Evolutionary conservation across 2,888 invertebrate genomes (phyloP).

Genomic region (Eurois occulta): DNA sequence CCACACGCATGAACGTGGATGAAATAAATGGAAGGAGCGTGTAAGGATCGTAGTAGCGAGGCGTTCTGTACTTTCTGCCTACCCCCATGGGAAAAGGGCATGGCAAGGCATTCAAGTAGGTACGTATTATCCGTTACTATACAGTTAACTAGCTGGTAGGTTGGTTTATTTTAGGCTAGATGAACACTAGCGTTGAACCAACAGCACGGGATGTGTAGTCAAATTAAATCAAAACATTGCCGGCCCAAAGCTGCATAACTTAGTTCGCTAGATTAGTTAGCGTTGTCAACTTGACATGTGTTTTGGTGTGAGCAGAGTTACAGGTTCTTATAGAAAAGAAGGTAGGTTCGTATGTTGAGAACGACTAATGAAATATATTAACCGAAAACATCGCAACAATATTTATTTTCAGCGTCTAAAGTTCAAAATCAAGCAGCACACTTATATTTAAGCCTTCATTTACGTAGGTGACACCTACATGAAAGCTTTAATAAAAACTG

Average conservation of each 20-base stretch:
- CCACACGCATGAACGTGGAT: no score
- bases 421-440: neutral
- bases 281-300: neutral
- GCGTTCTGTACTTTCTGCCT: neutral
- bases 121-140: neutral
- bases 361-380: neutral
- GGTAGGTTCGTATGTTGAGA: neutral
- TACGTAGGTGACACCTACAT: neutral
- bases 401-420: neutral
- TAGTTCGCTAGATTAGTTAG: constrained; percentile 9
- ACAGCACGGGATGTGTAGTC: constrained; percentile 30
- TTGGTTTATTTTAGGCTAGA: neutral
- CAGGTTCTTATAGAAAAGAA: neutral
- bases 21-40: no score
- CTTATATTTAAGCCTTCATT: neutral
- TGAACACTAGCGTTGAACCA: constrained; percentile 18
- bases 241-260: constrained; percentile 30
- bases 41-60: neutral
- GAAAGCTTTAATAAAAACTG: neutral
- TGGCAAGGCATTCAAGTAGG: neutral
- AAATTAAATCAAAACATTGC: constrained; percentile 50
- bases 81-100: neutral
- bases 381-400: neutral
- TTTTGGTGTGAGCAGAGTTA: neutral
- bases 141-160: neutral